These are phyloP conservation scores for Chlamydotis undulata DNA, from an alignment of 2,113 vertebrate genomes.

Conservation along the genomic window DNA sequence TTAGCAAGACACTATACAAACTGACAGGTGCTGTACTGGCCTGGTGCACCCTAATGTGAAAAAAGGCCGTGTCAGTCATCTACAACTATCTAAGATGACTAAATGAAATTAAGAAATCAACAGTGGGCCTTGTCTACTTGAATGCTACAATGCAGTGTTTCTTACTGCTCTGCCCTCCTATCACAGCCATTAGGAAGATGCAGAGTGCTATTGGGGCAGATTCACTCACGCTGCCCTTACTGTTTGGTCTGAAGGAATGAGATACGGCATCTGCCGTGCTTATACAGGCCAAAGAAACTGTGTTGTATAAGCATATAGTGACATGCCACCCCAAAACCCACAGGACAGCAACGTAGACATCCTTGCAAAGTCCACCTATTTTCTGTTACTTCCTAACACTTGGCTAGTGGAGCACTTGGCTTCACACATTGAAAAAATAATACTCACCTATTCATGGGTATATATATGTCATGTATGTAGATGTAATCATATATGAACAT, in stretches of 20 bases:
- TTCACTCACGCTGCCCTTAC: background rate
- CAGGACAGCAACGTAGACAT: background rate
- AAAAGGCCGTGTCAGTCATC: background rate
- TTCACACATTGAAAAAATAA: background rate
- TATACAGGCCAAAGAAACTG: background rate
- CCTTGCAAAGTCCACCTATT: background rate
- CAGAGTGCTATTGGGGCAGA: background rate
- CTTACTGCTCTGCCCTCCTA: background rate
- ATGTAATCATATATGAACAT: background rate
- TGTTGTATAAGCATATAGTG: background rate
- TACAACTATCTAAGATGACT: background rate
- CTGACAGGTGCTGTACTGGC: background rate
- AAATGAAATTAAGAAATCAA: background rate
- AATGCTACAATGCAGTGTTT: background rate
- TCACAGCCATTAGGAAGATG: background rate
- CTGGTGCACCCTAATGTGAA: background rate
- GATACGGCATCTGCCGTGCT: background rate
- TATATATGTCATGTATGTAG: background rate
- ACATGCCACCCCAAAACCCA: background rate
- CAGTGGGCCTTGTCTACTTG: background rate
- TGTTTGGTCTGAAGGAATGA: background rate
- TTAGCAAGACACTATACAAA: background rate
- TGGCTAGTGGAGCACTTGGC: background rate
- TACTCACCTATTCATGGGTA: background rate
- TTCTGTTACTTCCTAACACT: background rate